Percentiles rank a stretch among this genome's conserved stretches.
Conservation (phyloP, 2,113 vertebrate species). For the Marmota flaviventris region DNA sequence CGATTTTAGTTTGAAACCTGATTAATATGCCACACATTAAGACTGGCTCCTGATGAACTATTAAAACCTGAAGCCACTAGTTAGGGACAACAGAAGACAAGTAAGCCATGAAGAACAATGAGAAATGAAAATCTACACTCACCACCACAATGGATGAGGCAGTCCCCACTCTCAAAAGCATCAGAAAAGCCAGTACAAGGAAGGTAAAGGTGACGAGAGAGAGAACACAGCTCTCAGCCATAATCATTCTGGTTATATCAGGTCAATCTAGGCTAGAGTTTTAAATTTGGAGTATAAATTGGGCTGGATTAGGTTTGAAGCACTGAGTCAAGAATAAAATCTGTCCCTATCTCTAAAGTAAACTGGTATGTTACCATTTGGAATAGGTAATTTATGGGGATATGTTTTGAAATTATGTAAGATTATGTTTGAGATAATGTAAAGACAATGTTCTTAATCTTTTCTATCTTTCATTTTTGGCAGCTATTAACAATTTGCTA, state of each 20-base stretch:
- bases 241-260: neutral
- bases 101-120: neutral
- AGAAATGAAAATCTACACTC: neutral
- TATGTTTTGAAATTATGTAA: neutral
- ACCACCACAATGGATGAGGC: neutral
- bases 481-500: neutral
- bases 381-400: neutral
- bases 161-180: neutral
- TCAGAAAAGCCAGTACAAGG: neutral
- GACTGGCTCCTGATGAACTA: neutral
- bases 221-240: neutral
- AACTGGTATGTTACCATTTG: neutral
- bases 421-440: neutral
- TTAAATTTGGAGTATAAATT: conserved; percentile 6
- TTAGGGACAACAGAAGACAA: neutral
- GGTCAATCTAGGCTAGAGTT: neutral
- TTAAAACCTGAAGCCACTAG: neutral
- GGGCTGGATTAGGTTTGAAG: neutral
- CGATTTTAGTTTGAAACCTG: neutral
- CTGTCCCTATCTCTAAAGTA: neutral
- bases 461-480: neutral
- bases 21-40: neutral
- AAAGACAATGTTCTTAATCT: neutral
- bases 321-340: neutral
- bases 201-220: fast-evolving